phyloP scores from a whole-genome alignment of 1,140 invertebrate genomes.

The Oscheius sp. region DNA sequence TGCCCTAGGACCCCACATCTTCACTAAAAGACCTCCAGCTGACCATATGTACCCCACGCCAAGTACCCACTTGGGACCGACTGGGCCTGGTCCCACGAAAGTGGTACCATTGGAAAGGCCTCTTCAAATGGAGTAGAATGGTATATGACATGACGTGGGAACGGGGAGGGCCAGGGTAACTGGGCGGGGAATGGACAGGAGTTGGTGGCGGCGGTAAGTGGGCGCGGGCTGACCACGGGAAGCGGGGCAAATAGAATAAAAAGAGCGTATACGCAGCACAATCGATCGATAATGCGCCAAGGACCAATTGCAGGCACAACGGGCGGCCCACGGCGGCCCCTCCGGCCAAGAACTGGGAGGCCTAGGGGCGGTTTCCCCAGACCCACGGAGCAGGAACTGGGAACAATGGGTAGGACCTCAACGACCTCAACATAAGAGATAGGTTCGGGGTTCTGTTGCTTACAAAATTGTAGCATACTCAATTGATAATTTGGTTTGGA shows the following conservation, averaged over 20 bases:
- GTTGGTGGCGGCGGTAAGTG: slow-evolving; percentile 5
- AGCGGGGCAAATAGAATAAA: slow-evolving; percentile 7
- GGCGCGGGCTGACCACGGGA: background rate
- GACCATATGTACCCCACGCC: background rate
- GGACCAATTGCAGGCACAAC: background rate
- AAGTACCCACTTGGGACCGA: background rate
- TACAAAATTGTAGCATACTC: too few species aligned
- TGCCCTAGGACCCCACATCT: background rate
- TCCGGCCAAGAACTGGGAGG: too few species aligned
- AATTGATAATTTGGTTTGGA: too few species aligned
- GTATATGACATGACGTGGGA: background rate
- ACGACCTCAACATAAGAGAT: too few species aligned
- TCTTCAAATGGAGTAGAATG: background rate
- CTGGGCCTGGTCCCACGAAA: background rate
- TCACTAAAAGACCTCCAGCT: background rate
- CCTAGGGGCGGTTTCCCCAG: too few species aligned
- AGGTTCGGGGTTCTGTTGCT: too few species aligned
- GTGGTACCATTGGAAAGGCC: background rate
- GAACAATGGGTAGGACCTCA: too few species aligned
- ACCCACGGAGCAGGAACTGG: too few species aligned
- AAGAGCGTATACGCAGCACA: slow-evolving; percentile 10
- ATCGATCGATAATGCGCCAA: slow-evolving; percentile 12
- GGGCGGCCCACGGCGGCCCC: too few species aligned
- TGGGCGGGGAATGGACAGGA: too few species aligned
- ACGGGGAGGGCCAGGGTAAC: background rate